phyloP scores from a whole-genome alignment of 2,797 vertebrate species.

The Eospalax fontanierii region DNA sequence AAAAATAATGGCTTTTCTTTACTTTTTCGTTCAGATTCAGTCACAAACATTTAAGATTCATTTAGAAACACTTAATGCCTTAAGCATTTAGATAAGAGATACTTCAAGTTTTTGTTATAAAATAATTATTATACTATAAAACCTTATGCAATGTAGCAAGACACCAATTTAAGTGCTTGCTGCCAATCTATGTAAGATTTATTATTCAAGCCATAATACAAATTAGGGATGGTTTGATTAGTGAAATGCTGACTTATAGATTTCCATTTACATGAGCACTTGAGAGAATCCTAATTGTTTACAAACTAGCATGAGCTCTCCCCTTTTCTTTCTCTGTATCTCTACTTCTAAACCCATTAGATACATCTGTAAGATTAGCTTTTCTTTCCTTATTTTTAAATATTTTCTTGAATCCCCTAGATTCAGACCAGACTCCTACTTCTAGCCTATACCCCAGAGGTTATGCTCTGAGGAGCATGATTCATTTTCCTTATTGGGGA shows the following conservation, averaged over 20 bases:
- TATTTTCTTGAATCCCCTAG: not conserved
- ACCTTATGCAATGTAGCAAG: constrained; percentile 33
- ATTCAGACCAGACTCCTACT: not conserved
- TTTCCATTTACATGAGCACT: constrained; percentile 58
- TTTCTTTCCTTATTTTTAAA: constrained; percentile 10
- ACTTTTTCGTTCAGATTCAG: constrained; percentile 40
- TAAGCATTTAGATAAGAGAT: constrained; percentile 37
- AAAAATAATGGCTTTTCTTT: constrained; percentile 51
- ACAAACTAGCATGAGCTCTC: not conserved
- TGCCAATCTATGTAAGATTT: constrained; percentile 12
- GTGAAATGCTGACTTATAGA: constrained; percentile 43
- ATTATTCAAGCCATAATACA: not conserved
- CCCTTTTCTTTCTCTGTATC: not conserved
- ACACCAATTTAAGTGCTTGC: constrained; percentile 23
- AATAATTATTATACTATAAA: constrained; percentile 41
- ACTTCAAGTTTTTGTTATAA: constrained; percentile 47
- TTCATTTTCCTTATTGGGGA: not conserved
- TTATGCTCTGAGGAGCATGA: not conserved
- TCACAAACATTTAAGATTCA: constrained; percentile 34
- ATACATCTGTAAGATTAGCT: not conserved
- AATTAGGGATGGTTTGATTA: constrained; percentile 66
- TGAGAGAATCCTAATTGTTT: not conserved
- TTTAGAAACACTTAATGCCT: constrained; percentile 66
- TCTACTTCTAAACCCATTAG: not conserved
- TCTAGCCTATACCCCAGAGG: not conserved